Conservation (phyloP, 2,888 invertebrate genomes). For the Agonopterix alstromeriana region DNA sequence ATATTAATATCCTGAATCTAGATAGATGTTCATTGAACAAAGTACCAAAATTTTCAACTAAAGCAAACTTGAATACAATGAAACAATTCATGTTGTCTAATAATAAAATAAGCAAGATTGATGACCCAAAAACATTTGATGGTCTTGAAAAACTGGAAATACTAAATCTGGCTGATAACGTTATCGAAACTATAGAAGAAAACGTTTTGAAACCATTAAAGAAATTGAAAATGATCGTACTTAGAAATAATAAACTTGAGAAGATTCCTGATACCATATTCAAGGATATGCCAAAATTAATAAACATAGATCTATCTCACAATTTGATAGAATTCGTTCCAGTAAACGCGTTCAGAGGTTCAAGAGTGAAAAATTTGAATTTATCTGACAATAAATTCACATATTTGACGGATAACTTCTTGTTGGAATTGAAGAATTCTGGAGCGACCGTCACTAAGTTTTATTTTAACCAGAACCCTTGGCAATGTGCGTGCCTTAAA, state of each 20-base stretch:
- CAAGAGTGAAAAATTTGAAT: slow-evolving; percentile 45
- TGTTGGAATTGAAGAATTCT: slow-evolving; percentile 45
- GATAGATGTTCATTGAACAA: slow-evolving; percentile 36
- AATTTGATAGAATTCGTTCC: slow-evolving; percentile 45
- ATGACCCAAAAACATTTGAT: slow-evolving; percentile 24
- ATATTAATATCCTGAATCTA: slow-evolving; percentile 30
- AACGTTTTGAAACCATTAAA: slow-evolving; percentile 39
- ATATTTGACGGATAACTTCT: slow-evolving; percentile 53
- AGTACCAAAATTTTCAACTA: slow-evolving; percentile 41
- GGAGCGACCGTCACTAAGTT: slow-evolving; percentile 45
- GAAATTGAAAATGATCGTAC: slow-evolving; percentile 35
- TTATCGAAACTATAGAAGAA: slow-evolving; percentile 35
- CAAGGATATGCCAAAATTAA: slow-evolving; percentile 31
- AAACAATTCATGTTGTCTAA: slow-evolving; percentile 38
- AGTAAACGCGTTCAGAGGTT: slow-evolving; percentile 43
- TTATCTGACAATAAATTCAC: slow-evolving; percentile 49
- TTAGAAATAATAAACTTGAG: slow-evolving; percentile 44
- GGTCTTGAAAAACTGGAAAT: slow-evolving; percentile 39
- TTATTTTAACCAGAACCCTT: slow-evolving; percentile 57
- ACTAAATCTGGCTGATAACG: slow-evolving; percentile 44
- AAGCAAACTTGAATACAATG: slow-evolving; percentile 39
- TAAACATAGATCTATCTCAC: slow-evolving; percentile 42
- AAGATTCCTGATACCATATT: slow-evolving; percentile 42
- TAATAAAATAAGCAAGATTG: slow-evolving; percentile 40
- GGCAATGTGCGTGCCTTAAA: slow-evolving; percentile 57